phyloP scores from a whole-genome alignment of 2,113 vertebrate species.

The Lanius ludovicianus region DNA sequence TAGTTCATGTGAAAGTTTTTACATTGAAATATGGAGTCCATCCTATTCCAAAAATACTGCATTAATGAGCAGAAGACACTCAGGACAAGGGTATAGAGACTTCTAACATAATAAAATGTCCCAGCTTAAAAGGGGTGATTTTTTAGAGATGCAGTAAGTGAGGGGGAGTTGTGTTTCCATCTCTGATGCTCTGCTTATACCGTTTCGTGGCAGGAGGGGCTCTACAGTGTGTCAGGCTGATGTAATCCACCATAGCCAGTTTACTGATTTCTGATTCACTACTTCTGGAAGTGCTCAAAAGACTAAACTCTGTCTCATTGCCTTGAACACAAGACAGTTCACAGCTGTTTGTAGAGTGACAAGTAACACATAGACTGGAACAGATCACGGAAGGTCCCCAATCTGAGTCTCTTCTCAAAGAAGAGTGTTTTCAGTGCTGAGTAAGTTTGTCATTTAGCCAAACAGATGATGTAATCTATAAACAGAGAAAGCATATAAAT shows the following conservation, averaged over 20 bases:
- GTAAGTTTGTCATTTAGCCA: background rate
- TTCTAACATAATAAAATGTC: background rate
- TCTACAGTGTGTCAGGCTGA: fast-evolving
- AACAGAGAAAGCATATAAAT: background rate
- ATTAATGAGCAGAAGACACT: background rate
- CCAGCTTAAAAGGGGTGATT: background rate
- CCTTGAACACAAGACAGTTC: background rate
- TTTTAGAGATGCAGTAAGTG: background rate
- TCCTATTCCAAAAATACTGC: background rate
- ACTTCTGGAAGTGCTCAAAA: background rate
- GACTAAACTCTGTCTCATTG: background rate
- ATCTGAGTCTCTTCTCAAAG: background rate
- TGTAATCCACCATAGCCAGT: background rate
- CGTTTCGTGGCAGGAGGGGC: background rate
- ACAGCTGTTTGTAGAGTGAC: background rate
- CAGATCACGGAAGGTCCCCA: background rate
- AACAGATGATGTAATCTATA: background rate
- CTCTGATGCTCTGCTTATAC: background rate
- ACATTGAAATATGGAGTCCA: background rate
- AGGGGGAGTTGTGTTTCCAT: background rate
- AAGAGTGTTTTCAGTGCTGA: background rate
- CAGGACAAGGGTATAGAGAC: background rate
- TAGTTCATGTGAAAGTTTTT: background rate
- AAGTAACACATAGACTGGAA: background rate
- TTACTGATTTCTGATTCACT: background rate